These are phyloP conservation scores for Synanthedon andrenaeformis DNA, from an alignment of 2,888 invertebrate species.

Conservation along the genomic window DNA sequence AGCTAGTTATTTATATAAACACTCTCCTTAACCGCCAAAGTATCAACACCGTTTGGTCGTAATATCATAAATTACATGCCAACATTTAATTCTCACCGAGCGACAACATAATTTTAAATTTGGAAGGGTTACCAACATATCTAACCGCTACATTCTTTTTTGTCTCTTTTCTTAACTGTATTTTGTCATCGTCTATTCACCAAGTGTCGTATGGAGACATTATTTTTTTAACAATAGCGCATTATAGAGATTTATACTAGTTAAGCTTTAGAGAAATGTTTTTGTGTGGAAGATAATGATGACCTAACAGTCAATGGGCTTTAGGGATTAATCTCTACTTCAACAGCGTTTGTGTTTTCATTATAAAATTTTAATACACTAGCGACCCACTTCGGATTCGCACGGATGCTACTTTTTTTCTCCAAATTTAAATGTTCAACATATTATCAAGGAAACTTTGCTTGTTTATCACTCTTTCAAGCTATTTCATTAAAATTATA, in stretches of 20 bases:
- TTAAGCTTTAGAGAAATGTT: conserved; percentile 16
- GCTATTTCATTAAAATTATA: no score
- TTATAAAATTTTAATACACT: no score
- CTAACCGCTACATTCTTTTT: conserved; percentile 42
- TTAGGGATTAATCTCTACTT: conserved; percentile 1
- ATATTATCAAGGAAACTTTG: no score
- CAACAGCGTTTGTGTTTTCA: not conserved
- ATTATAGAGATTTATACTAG: conserved; percentile 33
- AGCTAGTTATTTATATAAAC: no score
- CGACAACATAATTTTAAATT: conserved; percentile 39
- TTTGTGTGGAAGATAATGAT: conserved; percentile 26
- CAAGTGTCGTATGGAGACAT: conserved; percentile 10
- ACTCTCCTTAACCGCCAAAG: no score
- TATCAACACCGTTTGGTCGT: no score
- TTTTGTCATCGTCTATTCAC: conserved; percentile 19
- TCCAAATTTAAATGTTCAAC: no score
- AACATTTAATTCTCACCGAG: conserved; percentile 35
- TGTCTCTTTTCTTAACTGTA: conserved; percentile 18
- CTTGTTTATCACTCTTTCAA: no score
- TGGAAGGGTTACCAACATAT: conserved; percentile 23
- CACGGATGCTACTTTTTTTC: no score
- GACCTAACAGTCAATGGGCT: conserved; percentile 35
- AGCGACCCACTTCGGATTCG: no score
- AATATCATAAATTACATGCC: not conserved
- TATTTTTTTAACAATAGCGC: conserved; percentile 10